These are phyloP conservation scores for Anguilla obscura DNA, from an alignment of 2,797 vertebrate species.

Conservation along the genomic window DNA sequence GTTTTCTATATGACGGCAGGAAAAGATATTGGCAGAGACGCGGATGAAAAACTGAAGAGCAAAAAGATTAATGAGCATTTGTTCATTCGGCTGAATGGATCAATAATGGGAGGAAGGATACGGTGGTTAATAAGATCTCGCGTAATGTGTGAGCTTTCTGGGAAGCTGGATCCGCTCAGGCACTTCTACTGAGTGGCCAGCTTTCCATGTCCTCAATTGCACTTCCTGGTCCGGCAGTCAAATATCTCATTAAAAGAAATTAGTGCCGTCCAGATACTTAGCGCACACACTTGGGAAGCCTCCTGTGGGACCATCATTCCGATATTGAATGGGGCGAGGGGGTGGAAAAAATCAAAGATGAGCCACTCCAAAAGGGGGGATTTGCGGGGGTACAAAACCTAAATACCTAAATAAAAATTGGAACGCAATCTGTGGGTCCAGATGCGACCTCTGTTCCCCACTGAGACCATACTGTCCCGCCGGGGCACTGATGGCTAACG, in stretches of 20 bases:
- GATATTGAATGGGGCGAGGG: neutral
- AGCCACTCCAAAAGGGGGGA: neutral
- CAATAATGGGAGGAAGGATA: neutral
- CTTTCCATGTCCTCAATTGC: neutral
- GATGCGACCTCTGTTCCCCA: neutral
- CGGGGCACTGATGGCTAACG: neutral
- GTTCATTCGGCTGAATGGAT: neutral
- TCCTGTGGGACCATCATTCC: neutral
- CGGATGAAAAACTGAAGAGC: neutral
- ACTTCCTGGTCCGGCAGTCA: neutral
- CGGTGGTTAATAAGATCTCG: neutral
- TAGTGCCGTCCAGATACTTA: neutral
- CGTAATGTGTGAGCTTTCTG: neutral
- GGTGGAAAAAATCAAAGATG: neutral
- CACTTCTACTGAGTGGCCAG: neutral
- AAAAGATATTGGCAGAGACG: neutral
- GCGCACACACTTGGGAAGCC: neutral
- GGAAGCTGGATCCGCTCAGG: neutral
- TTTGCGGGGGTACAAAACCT: neutral
- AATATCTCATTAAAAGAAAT: conserved; percentile 11
- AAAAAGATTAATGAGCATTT: neutral
- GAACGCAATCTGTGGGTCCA: neutral
- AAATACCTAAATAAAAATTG: neutral
- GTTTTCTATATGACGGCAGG: no score
- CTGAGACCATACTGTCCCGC: neutral